These are phyloP conservation scores for Alviniconcha marisindica DNA, from an alignment of 1,140 invertebrate species.

Conservation along the genomic window DNA sequence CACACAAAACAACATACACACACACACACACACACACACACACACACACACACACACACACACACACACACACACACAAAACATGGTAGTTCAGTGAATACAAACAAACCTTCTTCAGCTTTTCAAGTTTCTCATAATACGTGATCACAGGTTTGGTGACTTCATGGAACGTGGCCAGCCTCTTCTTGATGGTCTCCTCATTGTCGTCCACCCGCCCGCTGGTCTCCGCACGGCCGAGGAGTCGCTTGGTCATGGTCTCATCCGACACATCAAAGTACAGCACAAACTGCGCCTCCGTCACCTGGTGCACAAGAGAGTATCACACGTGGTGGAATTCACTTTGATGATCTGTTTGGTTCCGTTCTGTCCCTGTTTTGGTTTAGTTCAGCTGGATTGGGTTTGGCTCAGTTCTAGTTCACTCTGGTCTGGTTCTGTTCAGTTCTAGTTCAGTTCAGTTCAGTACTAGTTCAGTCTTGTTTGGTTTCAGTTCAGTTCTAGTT, in stretches of 20 bases:
- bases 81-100: constrained; percentile 8
- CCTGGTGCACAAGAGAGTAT: constrained; percentile 77
- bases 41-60: background rate
- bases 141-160: constrained; percentile 94
- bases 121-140: constrained; percentile 88
- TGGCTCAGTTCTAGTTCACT: too few relatives aligned
- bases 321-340: too few relatives aligned
- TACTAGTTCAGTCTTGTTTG: too few relatives aligned
- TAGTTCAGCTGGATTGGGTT: too few relatives aligned
- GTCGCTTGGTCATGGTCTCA: constrained; percentile 89
- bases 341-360: background rate
- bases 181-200: constrained; percentile 95
- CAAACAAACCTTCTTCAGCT: constrained; percentile 79
- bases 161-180: constrained; percentile 93
- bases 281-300: constrained; percentile 86
- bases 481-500: too few relatives aligned
- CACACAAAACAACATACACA: background rate
- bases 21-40: background rate
- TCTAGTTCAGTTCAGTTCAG: too few relatives aligned
- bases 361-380: background rate
- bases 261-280: constrained; percentile 90
- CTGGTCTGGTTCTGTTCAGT: too few relatives aligned
- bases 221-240: constrained; percentile 90
- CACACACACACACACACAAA: background rate
- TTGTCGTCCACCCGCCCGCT: constrained; percentile 99